Evolutionary conservation across 2,797 vertebrate genomes (phyloP).

Genomic region (Sciurus vulgaris): DNA sequence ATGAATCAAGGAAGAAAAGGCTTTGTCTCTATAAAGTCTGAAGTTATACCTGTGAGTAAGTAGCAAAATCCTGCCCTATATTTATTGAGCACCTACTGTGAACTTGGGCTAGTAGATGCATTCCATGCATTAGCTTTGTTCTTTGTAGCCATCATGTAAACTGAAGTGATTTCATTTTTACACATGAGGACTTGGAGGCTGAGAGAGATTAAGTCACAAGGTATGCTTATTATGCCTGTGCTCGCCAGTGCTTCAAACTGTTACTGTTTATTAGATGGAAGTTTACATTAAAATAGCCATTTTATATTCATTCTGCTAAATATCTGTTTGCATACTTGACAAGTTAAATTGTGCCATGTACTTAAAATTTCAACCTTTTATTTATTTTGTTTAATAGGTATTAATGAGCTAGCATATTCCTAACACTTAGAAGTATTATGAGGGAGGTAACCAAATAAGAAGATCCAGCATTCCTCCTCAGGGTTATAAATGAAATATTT

Average conservation of each 20-base stretch:
- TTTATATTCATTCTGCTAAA: conserved; percentile 3
- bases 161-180: conserved; percentile 18
- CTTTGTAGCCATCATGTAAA: background rate
- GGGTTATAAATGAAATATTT: conserved; percentile 40
- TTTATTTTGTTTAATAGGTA: conserved; percentile 30
- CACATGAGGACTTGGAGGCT: background rate
- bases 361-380: conserved; percentile 57
- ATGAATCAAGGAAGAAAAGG: conserved; percentile 25
- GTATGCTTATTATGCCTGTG: background rate
- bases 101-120: background rate
- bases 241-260: background rate
- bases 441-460: background rate
- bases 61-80: background rate
- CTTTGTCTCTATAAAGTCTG: conserved; percentile 22
- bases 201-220: background rate
- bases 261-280: conserved; percentile 3
- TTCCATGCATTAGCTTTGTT: background rate
- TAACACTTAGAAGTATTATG: conserved; percentile 2
- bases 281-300: background rate
- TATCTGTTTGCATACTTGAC: background rate
- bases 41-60: background rate
- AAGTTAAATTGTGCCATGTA: conserved; percentile 22
- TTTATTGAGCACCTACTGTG: background rate
- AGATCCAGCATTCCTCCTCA: background rate
- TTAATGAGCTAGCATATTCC: conserved; percentile 19